These are phyloP conservation scores for Pandion haliaetus DNA, from an alignment of 2,113 vertebrate species.

Conservation along the genomic window DNA sequence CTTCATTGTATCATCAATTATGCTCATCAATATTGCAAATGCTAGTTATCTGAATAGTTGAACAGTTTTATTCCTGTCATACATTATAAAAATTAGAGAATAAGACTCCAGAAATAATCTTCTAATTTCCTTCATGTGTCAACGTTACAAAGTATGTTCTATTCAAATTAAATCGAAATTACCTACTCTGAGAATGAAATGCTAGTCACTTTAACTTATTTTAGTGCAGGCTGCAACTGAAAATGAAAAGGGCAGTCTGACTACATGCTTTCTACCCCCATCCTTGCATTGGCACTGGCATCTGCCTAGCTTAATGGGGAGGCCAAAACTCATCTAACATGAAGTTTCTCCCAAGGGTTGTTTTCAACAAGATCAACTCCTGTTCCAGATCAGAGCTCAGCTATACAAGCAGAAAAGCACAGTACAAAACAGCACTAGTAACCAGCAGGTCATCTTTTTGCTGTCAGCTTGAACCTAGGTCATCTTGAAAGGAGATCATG, in stretches of 20 bases:
- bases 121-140: constrained; percentile 5
- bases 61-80: constrained; percentile 18
- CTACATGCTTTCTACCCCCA: neutral
- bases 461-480: neutral
- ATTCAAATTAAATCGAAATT: neutral
- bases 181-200: neutral
- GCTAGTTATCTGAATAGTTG: neutral
- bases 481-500: neutral
- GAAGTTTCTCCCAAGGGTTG: neutral
- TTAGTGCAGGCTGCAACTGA: neutral
- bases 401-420: neutral
- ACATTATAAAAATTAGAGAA: neutral
- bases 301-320: neutral
- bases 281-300: neutral
- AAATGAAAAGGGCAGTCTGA: neutral
- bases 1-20: neutral
- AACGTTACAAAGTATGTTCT: neutral
- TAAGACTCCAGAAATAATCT: constrained; percentile 16
- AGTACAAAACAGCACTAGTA: neutral
- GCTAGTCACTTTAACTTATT: neutral
- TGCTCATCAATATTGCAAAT: constrained; percentile 35
- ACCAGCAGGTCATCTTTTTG: neutral
- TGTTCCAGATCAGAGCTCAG: neutral
- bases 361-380: neutral
- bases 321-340: neutral